phyloP scores from a whole-genome alignment of 1,140 invertebrate genomes.

The Penaeus indicus region DNA sequence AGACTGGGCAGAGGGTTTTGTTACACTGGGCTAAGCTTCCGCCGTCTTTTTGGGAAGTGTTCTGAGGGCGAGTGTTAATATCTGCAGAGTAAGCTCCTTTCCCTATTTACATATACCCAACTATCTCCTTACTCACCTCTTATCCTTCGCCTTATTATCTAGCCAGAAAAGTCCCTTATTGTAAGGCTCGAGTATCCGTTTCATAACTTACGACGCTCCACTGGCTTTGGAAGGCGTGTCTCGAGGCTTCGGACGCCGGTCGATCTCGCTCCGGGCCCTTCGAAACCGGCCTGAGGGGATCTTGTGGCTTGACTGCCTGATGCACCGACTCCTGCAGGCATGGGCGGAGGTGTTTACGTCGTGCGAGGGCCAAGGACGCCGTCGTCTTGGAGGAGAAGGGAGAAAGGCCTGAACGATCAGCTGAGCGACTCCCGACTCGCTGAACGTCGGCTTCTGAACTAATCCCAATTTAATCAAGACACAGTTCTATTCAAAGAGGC shows the following conservation, averaged over 20 bases:
- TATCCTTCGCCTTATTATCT: slow-evolving; percentile 43
- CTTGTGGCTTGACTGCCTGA: too few species aligned
- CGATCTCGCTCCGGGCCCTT: neutral
- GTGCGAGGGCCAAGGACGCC: too few species aligned
- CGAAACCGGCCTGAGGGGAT: too few species aligned
- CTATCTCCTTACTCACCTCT: slow-evolving; percentile 40
- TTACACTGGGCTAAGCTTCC: too few species aligned
- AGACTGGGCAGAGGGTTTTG: too few species aligned
- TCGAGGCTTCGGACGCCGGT: neutral
- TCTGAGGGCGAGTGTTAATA: slow-evolving; percentile 41
- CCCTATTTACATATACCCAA: slow-evolving; percentile 46
- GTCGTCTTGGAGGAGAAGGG: too few species aligned
- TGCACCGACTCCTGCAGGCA: too few species aligned
- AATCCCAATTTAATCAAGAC: slow-evolving; percentile 52
- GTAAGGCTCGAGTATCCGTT: slow-evolving; percentile 32
- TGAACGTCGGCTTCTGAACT: slow-evolving; percentile 29
- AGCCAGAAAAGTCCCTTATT: slow-evolving; percentile 28
- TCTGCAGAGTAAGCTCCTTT: slow-evolving; percentile 36
- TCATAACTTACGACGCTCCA: slow-evolving; percentile 27
- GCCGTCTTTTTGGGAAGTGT: neutral
- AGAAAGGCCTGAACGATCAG: too few species aligned
- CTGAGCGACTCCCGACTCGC: too few species aligned
- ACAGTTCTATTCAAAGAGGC: slow-evolving; percentile 49
- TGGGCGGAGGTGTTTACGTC: too few species aligned
- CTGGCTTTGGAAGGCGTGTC: neutral